Conservation (phyloP, 2,113 vertebrate species). For the Psittacara wagleri region DNA sequence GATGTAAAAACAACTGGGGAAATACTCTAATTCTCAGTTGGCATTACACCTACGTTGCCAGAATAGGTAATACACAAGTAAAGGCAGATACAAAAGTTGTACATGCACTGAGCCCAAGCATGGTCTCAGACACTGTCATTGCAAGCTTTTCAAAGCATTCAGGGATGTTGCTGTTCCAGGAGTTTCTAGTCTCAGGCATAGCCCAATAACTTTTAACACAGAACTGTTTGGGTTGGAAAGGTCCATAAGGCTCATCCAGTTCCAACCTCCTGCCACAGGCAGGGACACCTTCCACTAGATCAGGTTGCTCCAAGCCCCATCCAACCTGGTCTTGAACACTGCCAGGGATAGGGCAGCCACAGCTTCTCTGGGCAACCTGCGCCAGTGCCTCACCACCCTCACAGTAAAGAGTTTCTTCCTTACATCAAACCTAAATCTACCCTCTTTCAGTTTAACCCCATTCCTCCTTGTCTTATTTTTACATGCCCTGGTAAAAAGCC, state of each 20-base stretch:
- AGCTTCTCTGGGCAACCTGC: background rate
- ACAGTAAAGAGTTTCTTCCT: background rate
- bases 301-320: background rate
- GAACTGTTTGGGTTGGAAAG: background rate
- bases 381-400: background rate
- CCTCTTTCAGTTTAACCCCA: background rate
- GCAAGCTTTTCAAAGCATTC: background rate
- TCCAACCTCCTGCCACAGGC: background rate
- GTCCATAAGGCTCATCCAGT: background rate
- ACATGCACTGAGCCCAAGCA: background rate
- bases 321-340: background rate
- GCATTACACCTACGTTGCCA: background rate
- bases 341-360: background rate
- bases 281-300: background rate
- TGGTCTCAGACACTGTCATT: rapidly evolving
- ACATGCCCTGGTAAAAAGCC: background rate
- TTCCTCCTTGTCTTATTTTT: background rate
- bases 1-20: rapidly evolving
- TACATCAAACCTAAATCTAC: background rate
- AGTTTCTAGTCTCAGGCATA: background rate
- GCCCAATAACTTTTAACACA: background rate
- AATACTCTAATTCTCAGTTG: background rate
- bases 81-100: background rate
- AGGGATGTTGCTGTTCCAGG: background rate
- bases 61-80: rapidly evolving